Evolutionary conservation across 2,113 vertebrate genomes (phyloP).

Genomic region (Cinclus mexicanus): DNA sequence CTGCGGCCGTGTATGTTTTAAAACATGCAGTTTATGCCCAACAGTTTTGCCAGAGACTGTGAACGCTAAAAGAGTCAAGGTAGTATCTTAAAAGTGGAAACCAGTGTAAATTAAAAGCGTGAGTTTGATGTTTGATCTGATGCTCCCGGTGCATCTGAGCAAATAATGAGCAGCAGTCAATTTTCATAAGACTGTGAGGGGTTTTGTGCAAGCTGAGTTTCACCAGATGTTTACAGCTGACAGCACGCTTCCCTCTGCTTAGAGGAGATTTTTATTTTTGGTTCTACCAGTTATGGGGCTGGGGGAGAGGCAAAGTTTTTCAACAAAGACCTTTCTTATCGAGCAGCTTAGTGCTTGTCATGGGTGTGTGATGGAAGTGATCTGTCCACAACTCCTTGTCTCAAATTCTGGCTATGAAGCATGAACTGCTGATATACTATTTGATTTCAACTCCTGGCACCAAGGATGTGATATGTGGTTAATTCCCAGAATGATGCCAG

Average conservation of each 20-base stretch:
- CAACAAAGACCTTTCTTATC: constrained; percentile 20
- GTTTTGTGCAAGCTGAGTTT: constrained; percentile 33
- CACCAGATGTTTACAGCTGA: constrained; percentile 69
- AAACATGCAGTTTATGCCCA: not conserved
- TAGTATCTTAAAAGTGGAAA: constrained; percentile 1
- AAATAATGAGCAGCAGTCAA: not conserved
- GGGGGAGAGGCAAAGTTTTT: not conserved
- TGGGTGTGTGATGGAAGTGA: constrained; percentile 22
- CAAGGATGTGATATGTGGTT: not conserved
- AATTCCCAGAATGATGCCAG: not conserved
- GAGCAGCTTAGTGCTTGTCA: constrained; percentile 32
- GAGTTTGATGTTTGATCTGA: not conserved
- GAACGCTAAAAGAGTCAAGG: not conserved
- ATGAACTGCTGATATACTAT: not conserved
- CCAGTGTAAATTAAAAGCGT: not conserved
- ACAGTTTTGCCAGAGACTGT: not conserved
- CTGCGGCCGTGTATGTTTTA: not conserved
- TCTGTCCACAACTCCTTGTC: not conserved
- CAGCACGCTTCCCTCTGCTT: not conserved
- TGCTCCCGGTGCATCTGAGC: not conserved
- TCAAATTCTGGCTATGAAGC: not conserved
- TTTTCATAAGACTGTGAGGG: constrained; percentile 13
- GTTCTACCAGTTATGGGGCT: not conserved
- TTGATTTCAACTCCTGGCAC: not conserved
- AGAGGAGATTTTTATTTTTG: not conserved